Evolutionary conservation across 2,888 invertebrate species (phyloP), one percentile per base, ranked within the genome.

Genomic region (Mayetiola destructor): DNA sequence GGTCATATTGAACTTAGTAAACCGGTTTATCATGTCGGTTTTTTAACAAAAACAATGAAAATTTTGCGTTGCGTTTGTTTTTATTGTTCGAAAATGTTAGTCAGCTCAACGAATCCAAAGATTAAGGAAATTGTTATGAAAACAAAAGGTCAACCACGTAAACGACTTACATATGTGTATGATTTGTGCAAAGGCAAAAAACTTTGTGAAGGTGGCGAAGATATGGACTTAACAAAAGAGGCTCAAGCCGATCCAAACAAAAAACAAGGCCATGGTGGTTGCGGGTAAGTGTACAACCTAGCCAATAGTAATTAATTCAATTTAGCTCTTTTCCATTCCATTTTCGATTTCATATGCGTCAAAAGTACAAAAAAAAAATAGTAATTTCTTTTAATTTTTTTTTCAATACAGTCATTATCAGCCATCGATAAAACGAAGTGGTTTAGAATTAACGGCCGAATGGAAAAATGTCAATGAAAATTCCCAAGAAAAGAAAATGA

Each of bases 21-120:
- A 71, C 99, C 99, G 20, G 99, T 99, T 1, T 99, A 92, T 73
- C 97, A 99, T 70, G 88, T 96, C 68, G 97, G 96, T 36, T 99
- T 97, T 67, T 79, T 99, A 56, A 92, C 93, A 35, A 99, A 99
- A 75, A 90, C 90, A 0, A 91, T 99, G 62, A 99, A 99, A 75
- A 82, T 95, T 59, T 75, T 99, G n/a, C 79, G 99, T 73, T 99
- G 99, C 73, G 96, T 99, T 21, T 99, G 99, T 71, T 99, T 96
- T 72, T 97, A 93, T 71, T 99, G 99, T 73, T 97, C 97, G 52
- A 96, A 95, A 71, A 76, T 99, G 65, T 79, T 99, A 61, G 91
- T 97, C 59, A 95, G 90, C 66, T 89, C 93, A 39, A 88, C 90
- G 77, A 87, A 87, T 81, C 73, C 67, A 1, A 68, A 69, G 64